Evolutionary conservation across 1,140 invertebrate species (phyloP).

Genomic region (Drosophila sp.): DNA sequence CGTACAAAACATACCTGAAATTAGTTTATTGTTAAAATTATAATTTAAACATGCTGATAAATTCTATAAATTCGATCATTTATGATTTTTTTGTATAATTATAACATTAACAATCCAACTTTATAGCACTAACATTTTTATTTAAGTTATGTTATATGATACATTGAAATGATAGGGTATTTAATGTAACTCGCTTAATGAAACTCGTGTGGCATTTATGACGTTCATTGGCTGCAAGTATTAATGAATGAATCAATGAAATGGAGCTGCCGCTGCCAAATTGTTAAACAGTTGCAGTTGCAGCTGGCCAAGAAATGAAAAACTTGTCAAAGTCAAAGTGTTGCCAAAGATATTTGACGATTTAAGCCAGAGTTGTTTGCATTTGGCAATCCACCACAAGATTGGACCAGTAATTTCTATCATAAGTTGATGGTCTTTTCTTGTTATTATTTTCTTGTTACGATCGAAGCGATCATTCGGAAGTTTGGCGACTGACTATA

Average conservation of each 20-base stretch:
- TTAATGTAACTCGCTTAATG: neutral
- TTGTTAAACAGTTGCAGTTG: constrained; percentile 18
- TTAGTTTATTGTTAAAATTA: too few relatives aligned
- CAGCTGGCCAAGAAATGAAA: constrained; percentile 31
- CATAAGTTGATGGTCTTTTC: constrained; percentile 27
- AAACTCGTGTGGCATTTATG: constrained; percentile 55
- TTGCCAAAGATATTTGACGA: constrained; percentile 27
- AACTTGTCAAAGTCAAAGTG: constrained; percentile 37
- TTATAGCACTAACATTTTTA: neutral
- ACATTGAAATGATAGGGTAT: constrained; percentile 12
- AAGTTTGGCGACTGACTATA: too few relatives aligned
- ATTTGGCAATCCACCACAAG: constrained; percentile 55
- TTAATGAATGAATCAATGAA: constrained; percentile 68
- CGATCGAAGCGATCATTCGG: constrained; percentile 11
- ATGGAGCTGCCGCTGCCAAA: constrained; percentile 26
- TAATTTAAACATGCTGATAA: too few relatives aligned
- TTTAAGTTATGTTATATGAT: too few relatives aligned
- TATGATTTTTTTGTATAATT: too few relatives aligned
- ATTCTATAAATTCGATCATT: too few relatives aligned
- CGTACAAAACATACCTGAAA: too few relatives aligned
- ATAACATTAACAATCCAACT: too few relatives aligned
- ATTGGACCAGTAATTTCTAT: constrained; percentile 51
- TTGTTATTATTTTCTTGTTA: constrained; percentile 18
- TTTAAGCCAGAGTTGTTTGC: constrained; percentile 35
- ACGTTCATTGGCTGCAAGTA: constrained; percentile 40